Conservation (phyloP, 2,888 invertebrate genomes). For the Fabriciana adippe region DNA sequence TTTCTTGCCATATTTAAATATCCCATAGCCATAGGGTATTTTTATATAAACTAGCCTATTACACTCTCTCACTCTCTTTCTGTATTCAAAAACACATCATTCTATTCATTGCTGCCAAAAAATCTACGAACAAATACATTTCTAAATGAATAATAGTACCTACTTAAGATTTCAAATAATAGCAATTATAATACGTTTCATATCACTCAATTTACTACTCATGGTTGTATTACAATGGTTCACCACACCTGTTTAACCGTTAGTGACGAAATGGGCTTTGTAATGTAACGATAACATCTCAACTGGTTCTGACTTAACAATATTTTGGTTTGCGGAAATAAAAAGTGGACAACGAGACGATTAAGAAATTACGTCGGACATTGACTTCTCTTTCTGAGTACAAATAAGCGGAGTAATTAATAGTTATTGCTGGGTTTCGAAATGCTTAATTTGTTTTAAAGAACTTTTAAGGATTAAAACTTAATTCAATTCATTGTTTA, state of each 20-base stretch:
- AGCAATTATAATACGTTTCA: not conserved
- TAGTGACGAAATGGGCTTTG: constrained; percentile 37
- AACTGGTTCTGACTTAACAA: constrained; percentile 45
- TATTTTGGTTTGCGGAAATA: constrained; percentile 25
- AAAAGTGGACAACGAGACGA: constrained; percentile 31
- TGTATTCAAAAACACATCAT: too few relatives aligned
- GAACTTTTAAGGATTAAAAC: not conserved
- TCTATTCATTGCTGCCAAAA: too few relatives aligned
- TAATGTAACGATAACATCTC: constrained; percentile 50
- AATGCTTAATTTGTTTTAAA: constrained; percentile 5
- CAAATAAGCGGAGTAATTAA: constrained; percentile 13
- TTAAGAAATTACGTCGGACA: constrained; percentile 33
- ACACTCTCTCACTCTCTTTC: too few relatives aligned
- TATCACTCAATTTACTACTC: not conserved
- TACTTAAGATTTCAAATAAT: too few relatives aligned
- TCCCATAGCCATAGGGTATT: too few relatives aligned
- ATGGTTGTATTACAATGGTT: constrained; percentile 35
- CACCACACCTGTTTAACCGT: constrained; percentile 30
- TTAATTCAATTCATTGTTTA: not conserved
- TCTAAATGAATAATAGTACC: too few relatives aligned
- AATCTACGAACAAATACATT: too few relatives aligned
- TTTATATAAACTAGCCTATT: too few relatives aligned
- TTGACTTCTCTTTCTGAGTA: constrained; percentile 26
- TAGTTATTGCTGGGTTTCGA: not conserved
- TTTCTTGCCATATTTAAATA: too few relatives aligned